Conservation (phyloP, 1,140 invertebrate genomes). For the Diabrotica virgifera region DNA sequence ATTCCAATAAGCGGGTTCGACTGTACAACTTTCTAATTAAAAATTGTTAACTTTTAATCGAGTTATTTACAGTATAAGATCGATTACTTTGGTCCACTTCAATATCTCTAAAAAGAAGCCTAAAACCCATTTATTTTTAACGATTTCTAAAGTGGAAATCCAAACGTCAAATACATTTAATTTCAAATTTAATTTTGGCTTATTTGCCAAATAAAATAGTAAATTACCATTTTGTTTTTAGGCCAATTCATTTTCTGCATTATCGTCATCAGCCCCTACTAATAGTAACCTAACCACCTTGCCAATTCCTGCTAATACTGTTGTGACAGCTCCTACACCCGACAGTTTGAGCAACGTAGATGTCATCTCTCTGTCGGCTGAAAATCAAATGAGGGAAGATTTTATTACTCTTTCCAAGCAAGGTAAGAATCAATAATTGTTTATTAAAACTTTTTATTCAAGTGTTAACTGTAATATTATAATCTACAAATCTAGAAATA, state of each 20-base stretch:
- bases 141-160: too few species aligned
- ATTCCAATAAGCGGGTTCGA: too few species aligned
- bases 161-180: too few species aligned
- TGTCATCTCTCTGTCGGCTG: slow-evolving; percentile 47
- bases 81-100: too few species aligned
- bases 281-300: slow-evolving; percentile 24
- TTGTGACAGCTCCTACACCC: slow-evolving; percentile 31
- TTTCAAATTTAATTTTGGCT: too few species aligned
- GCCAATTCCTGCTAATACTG: slow-evolving; percentile 29
- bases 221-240: slow-evolving; percentile 24
- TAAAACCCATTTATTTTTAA: too few species aligned
- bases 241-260: slow-evolving; percentile 33
- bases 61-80: too few species aligned
- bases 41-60: too few species aligned
- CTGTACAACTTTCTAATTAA: too few species aligned
- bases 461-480: slow-evolving; percentile 12
- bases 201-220: too few species aligned
- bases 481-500: not conserved
- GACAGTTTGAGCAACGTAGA: slow-evolving; percentile 42
- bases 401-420: slow-evolving; percentile 67
- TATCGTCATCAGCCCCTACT: slow-evolving; percentile 31
- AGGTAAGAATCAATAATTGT: slow-evolving; percentile 43
- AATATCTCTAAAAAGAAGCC: too few species aligned
- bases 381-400: slow-evolving; percentile 64
- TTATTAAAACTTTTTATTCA: not conserved